phyloP scores from a whole-genome alignment of 92 coral and sea anemone genomes.

The Metridium senile region DNA sequence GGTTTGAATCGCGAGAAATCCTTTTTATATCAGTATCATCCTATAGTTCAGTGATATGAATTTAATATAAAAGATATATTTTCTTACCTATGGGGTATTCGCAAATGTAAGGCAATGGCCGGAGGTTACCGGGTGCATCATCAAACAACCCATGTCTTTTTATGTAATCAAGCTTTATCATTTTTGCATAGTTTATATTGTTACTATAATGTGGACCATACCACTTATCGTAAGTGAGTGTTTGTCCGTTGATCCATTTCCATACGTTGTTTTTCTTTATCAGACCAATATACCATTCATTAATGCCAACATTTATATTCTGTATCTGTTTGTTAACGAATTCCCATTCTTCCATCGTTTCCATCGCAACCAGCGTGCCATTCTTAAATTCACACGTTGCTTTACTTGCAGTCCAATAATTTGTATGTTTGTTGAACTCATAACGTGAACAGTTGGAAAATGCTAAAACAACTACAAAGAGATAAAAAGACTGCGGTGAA shows the following conservation, averaged over 20 bases:
- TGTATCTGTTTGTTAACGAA: slow-evolving; percentile 14
- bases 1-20: no score
- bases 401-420: not conserved
- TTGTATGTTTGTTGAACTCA: not conserved
- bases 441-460: not conserved
- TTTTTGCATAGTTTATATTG: not conserved
- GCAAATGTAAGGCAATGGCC: not conserved
- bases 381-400: not conserved
- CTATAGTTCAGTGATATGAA: no score
- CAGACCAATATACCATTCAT: slow-evolving; percentile 27
- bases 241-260: slow-evolving; percentile 2
- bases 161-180: not conserved
- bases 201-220: not conserved
- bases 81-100: not conserved
- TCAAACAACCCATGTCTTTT: not conserved
- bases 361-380: slow-evolving; percentile 16
- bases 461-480: not conserved
- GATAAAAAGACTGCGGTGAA: no score
- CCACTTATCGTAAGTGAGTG: not conserved
- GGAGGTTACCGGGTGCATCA: not conserved
- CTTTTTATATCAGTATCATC: no score
- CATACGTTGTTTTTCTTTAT: not conserved
- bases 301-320: not conserved
- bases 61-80: no score
- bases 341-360: slow-evolving; percentile 11